phyloP scores from a whole-genome alignment of 2,888 invertebrate species.

The Eupithecia subfuscata region DNA sequence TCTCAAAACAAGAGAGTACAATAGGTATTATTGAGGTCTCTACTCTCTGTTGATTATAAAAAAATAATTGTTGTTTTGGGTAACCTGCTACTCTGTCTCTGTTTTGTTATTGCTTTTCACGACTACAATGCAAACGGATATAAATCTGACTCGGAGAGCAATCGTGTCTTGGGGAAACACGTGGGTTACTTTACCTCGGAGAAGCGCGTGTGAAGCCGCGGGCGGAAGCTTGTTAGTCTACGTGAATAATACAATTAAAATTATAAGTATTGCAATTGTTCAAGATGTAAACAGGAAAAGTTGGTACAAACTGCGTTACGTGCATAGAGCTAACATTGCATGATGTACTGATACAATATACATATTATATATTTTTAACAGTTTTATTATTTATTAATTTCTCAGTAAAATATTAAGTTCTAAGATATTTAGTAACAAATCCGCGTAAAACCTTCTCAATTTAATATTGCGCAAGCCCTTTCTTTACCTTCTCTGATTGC shows the following conservation, averaged over 20 bases:
- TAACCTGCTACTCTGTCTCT: too few relatives aligned
- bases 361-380: neutral
- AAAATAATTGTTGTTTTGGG: too few relatives aligned
- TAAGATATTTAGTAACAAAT: too few relatives aligned
- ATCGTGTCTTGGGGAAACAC: neutral
- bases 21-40: too few relatives aligned
- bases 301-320: neutral
- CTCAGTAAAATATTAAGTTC: neutral
- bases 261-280: neutral
- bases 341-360: neutral
- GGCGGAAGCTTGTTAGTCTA: neutral
- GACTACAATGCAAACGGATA: too few relatives aligned
- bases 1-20: too few relatives aligned
- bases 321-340: neutral
- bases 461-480: too few relatives aligned
- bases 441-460: too few relatives aligned
- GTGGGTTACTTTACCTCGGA: neutral
- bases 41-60: too few relatives aligned
- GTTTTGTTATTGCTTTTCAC: too few relatives aligned
- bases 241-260: neutral
- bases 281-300: conserved; percentile 3
- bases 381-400: neutral
- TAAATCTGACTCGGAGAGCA: neutral
- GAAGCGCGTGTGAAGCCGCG: neutral
- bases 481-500: too few relatives aligned